Conservation (phyloP, 2,797 vertebrate species). For the Podargus strigoides region DNA sequence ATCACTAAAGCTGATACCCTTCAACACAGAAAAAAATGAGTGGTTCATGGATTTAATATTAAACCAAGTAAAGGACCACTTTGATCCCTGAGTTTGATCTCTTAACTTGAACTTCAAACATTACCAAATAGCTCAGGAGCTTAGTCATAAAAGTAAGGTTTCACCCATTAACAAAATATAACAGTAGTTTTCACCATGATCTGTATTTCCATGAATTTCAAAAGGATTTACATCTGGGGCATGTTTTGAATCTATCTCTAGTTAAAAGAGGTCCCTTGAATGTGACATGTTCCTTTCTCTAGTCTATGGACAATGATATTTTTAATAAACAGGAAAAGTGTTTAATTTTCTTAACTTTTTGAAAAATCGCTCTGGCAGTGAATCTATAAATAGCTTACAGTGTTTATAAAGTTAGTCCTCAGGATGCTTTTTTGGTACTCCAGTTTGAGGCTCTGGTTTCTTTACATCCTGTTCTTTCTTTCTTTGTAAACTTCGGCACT, state of each 20-base stretch:
- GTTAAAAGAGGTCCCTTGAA: not conserved
- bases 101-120: constrained; percentile 47
- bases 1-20: not conserved
- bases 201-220: constrained; percentile 24
- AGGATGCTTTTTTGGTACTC: not conserved
- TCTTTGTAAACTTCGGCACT: not conserved
- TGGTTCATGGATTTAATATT: constrained; percentile 38
- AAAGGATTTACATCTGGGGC: not conserved
- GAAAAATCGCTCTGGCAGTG: not conserved
- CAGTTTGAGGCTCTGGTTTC: not conserved
- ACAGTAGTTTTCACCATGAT: not conserved
- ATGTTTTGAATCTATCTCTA: not conserved
- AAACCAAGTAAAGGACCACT: constrained; percentile 33
- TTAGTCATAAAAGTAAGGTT: not conserved
- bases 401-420: not conserved
- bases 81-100: constrained; percentile 43
- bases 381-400: not conserved
- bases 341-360: not conserved
- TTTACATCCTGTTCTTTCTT: not conserved
- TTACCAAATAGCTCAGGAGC: not conserved
- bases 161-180: constrained; percentile 34
- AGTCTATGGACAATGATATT: not conserved
- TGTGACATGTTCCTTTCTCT: not conserved
- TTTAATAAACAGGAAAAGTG: not conserved
- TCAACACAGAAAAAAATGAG: not conserved